Conservation (phyloP, 2,797 vertebrate genomes). For the Ataeniobius toweri region DNA sequence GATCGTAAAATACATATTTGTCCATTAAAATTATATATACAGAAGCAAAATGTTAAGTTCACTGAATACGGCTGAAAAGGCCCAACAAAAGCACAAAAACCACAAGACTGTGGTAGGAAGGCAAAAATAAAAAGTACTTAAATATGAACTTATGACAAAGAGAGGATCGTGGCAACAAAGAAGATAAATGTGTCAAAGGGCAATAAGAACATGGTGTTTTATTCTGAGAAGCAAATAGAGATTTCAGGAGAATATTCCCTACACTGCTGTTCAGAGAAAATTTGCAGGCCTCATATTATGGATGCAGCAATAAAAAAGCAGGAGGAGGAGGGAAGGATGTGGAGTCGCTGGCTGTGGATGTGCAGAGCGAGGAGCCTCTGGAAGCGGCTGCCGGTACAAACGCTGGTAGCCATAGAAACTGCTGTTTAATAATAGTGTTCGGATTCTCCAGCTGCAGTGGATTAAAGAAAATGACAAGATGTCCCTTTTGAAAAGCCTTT, state of each 20-base stretch:
- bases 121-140: constrained; percentile 3
- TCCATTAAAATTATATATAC: constrained; percentile 31
- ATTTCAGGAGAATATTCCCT: constrained; percentile 42
- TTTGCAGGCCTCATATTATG: constrained; percentile 69
- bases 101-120: background rate
- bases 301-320: constrained; percentile 75
- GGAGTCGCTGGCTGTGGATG: constrained; percentile 60
- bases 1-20: constrained; percentile 51
- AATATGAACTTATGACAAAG: background rate
- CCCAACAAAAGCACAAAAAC: constrained; percentile 20
- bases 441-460: constrained; percentile 97
- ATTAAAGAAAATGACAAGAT: constrained; percentile 99
- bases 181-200: background rate
- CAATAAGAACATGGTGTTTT: constrained; percentile 20
- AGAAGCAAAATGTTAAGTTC: constrained; percentile 3
- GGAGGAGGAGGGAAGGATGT: constrained; percentile 39
- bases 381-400: constrained; percentile 91
- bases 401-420: constrained; percentile 95
- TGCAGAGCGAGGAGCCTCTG: constrained; percentile 75
- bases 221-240: constrained; percentile 35
- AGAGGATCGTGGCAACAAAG: background rate
- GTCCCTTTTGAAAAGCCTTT: constrained; percentile 95
- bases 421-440: constrained; percentile 98
- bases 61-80: constrained; percentile 16
- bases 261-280: constrained; percentile 47